Base-by-base conservation (phyloP, 2,113 vertebrate genomes). In the Hassar affinis region DNA sequence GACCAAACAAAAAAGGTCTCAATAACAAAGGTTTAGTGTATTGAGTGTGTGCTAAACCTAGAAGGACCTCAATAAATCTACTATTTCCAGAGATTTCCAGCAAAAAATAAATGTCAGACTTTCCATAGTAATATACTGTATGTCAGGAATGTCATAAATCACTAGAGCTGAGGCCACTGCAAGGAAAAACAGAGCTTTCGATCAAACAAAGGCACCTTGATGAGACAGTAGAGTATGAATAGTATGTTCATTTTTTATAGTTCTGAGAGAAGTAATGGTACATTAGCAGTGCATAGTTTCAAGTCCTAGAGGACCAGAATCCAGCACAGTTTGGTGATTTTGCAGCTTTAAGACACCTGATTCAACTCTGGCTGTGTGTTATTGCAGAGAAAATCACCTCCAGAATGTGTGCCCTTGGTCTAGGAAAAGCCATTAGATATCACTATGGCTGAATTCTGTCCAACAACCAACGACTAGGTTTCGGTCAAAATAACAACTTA, bases 81-180 rank as follows among this genome's bases (percentile, higher is more conserved):
- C 71, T 27, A 71, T 80, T 84, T 84, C 33, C 49, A 83, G 64
- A 78, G 47, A 74, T 81, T 88, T 78, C 74, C 52, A 75, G 59
- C 78, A 77, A 80, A 82, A 85, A 87, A 86, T 71, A 89, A 82
- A 86, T 82, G 79, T 87, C 80, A 85, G 66, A 80, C 79, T 82
- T 87, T 85, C 77, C 77, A 82, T 80, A 59, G 84, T 84, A 82
- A 88, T 85, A 83, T 77, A 56, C 30, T 77, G 51, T 71, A 77
- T 77, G 69, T 86, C 79, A 79, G 64, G 71, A 69, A 82, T 57
- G 79, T 87, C 69, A 82, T 89, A 88, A 89, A 88, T 88, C 79
- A 82, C 81, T 84, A 79, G 42, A 66, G 56, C 57, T 27, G 83
- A 62, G 83, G 69, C 71, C 64, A 69, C 35, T 82, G 76, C 72